Percentiles rank a stretch among this genome's conserved stretches.
Conservation (phyloP, 2,113 vertebrate genomes). For the Dissostichus mawsoni region DNA sequence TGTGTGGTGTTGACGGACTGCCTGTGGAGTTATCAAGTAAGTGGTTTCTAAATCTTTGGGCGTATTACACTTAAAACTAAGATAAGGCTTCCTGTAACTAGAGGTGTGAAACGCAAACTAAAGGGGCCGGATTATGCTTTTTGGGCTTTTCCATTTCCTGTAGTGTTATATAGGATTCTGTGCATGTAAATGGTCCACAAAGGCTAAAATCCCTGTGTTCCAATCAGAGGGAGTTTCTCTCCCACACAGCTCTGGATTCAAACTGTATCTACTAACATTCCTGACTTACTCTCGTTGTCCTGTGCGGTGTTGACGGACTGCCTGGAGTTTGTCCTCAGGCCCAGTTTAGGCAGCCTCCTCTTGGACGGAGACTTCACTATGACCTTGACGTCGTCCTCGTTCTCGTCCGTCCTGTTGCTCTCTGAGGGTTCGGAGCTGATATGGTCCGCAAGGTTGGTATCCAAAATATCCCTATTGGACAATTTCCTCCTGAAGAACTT, state of each 20-base stretch:
- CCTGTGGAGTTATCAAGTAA: constrained; percentile 13
- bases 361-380: constrained; percentile 24
- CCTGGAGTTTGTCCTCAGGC: constrained; percentile 15
- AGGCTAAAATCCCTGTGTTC: no score
- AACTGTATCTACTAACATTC: no score
- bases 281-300: constrained; percentile 70
- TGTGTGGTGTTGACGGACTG: constrained; percentile 32
- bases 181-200: no score
- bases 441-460: not conserved
- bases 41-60: no score
- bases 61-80: no score
- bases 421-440: constrained; percentile 1
- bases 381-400: constrained; percentile 44
- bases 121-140: no score
- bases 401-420: not conserved
- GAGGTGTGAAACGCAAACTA: no score
- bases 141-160: no score
- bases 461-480: constrained; percentile 4
- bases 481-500: constrained; percentile 3
- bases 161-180: no score
- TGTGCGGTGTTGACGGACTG: constrained; percentile 32
- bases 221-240: no score
- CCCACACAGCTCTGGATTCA: no score
- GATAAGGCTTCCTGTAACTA: no score
- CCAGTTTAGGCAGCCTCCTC: not conserved